Evolutionary conservation across 2,113 vertebrate species (phyloP).

Genomic region (Delphinus delphis): DNA sequence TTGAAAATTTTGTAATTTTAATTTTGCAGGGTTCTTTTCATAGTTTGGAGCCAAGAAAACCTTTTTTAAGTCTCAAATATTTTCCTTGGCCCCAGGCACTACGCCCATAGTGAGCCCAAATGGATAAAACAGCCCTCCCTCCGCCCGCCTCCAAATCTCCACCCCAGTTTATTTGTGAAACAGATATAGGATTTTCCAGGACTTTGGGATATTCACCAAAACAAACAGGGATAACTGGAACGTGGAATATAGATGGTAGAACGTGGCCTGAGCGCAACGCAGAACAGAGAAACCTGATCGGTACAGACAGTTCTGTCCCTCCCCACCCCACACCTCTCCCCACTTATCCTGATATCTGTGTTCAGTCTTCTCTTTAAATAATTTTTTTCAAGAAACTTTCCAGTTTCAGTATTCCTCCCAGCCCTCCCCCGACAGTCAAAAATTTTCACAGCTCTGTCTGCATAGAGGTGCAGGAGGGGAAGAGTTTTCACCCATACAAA

Average conservation of each 20-base stretch:
- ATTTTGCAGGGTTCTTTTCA: constrained; percentile 56
- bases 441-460: background rate
- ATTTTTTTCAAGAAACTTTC: constrained; percentile 24
- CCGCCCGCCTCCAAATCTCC: constrained; percentile 42
- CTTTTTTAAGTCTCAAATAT: constrained; percentile 66
- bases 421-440: background rate
- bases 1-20: constrained; percentile 47
- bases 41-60: constrained; percentile 58
- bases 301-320: background rate
- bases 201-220: constrained; percentile 73
- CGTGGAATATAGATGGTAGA: background rate
- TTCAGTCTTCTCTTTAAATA: background rate
- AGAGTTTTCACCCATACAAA: background rate
- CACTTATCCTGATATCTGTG: background rate
- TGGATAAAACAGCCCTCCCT: constrained; percentile 61
- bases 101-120: constrained; percentile 51
- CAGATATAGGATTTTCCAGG: constrained; percentile 76
- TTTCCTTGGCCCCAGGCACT: constrained; percentile 66
- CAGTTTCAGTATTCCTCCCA: background rate
- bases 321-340: background rate
- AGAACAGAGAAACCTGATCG: constrained; percentile 48
- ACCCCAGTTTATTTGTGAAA: constrained; percentile 73
- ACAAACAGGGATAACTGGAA: constrained; percentile 70
- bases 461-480: background rate
- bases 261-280: background rate